phyloP scores from a whole-genome alignment of 2,797 vertebrate species.

The Alosa sapidissima region DNA sequence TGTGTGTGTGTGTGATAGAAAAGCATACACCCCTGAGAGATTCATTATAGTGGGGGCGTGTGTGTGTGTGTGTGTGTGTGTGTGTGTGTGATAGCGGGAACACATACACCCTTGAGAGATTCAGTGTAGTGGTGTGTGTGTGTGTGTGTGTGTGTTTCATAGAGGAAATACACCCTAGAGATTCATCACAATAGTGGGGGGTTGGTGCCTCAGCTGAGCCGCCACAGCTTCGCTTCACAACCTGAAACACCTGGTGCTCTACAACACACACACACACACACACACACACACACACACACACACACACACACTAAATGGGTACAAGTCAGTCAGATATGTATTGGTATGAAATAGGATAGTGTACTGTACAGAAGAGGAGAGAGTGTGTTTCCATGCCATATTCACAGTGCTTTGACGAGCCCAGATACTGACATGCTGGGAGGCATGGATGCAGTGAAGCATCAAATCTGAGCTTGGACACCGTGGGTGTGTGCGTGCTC shows the following conservation, averaged over 20 bases:
- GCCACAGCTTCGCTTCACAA: neutral
- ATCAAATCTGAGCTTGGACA: neutral
- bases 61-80: neutral
- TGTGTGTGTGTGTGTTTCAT: neutral
- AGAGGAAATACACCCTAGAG: neutral
- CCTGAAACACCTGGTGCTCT: neutral
- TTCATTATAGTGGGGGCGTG: neutral
- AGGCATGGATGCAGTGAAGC: neutral
- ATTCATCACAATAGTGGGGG: neutral
- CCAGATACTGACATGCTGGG: neutral
- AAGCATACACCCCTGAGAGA: neutral
- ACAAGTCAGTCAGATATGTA: neutral
- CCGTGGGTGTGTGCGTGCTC: neutral
- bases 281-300: neutral
- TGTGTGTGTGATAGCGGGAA: neutral
- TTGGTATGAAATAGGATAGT: neutral
- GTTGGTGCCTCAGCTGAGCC: neutral
- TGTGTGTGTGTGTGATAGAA: no score
- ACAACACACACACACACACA: neutral
- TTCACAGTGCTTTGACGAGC: neutral
- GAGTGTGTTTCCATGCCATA: neutral
- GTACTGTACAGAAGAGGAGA: neutral
- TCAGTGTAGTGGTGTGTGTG: neutral
- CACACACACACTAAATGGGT: neutral
- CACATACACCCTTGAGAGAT: neutral